A percentile compares a stretch with the other conserved stretches of the same genome.
Evolutionary conservation across 2,797 vertebrate species (phyloP).

Genomic region (Gymnopithys bicolor): DNA sequence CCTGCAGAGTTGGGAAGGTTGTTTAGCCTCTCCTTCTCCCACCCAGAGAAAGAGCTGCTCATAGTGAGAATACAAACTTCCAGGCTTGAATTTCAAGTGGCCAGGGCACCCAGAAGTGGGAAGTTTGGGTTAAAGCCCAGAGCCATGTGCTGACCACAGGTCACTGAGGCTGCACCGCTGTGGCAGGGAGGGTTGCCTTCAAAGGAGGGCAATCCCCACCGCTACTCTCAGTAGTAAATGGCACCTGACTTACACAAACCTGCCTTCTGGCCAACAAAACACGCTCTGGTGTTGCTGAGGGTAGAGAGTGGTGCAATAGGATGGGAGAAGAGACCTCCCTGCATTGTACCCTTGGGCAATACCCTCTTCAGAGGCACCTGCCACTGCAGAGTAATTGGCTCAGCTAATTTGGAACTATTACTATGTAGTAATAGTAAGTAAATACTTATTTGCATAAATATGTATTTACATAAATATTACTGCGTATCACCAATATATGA

Average conservation of each 20-base stretch:
- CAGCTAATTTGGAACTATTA: neutral
- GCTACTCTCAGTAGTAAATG: neutral
- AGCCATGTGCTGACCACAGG: neutral
- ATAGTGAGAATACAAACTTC: neutral
- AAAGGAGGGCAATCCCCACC: neutral
- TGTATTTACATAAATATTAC: neutral
- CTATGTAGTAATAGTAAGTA: neutral
- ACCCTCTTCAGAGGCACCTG: neutral
- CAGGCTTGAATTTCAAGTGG: neutral
- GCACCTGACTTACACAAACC: neutral
- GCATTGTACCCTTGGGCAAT: neutral
- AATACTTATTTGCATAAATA: neutral
- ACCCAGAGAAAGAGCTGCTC: neutral
- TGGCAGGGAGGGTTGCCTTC: neutral
- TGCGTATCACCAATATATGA: neutral
- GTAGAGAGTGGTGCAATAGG: neutral
- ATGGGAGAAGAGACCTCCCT: neutral
- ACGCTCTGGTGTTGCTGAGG: neutral
- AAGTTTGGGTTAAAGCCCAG: neutral
- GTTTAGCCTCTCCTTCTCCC: neutral
- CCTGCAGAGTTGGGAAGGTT: neutral
- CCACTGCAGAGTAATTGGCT: neutral
- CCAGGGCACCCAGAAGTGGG: neutral
- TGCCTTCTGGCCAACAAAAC: neutral
- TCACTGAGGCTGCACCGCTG: neutral